Evolutionary conservation across 2,113 vertebrate species (phyloP).

Genomic region (Aspiorhynchus laticeps): DNA sequence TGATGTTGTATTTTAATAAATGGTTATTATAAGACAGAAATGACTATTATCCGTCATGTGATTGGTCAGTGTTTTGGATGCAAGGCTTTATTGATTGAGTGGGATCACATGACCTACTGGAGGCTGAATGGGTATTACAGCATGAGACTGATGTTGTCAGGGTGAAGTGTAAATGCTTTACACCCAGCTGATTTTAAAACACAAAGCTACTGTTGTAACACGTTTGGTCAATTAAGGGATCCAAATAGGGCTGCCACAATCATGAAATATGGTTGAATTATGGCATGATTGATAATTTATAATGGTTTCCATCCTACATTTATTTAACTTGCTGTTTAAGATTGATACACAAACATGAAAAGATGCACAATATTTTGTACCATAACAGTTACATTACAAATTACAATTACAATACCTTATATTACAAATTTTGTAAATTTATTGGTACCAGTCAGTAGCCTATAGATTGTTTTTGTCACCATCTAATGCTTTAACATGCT

Average conservation of each 20-base stretch:
- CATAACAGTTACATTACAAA: too few species aligned
- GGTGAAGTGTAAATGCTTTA: not conserved
- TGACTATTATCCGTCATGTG: not conserved
- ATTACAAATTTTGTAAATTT: too few species aligned
- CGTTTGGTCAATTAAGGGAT: not conserved
- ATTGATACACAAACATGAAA: not conserved
- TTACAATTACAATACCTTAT: too few species aligned
- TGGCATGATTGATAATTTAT: not conserved
- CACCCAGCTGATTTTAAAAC: not conserved
- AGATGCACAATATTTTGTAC: not conserved
- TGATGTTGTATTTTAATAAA: not conserved
- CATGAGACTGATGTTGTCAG: not conserved
- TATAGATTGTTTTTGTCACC: too few species aligned
- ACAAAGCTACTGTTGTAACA: not conserved
- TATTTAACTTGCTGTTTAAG: not conserved
- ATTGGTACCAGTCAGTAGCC: too few species aligned
- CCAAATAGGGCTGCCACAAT: not conserved
- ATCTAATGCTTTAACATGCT: too few species aligned
- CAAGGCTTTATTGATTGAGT: not conserved
- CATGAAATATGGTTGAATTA: not conserved
- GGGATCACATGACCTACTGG: not conserved
- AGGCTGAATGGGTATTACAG: not conserved
- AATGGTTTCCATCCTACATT: not conserved
- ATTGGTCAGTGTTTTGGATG: not conserved
- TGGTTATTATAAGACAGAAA: not conserved